Conservation (phyloP, 2,888 invertebrate genomes). For the Phengaris alcon region DNA sequence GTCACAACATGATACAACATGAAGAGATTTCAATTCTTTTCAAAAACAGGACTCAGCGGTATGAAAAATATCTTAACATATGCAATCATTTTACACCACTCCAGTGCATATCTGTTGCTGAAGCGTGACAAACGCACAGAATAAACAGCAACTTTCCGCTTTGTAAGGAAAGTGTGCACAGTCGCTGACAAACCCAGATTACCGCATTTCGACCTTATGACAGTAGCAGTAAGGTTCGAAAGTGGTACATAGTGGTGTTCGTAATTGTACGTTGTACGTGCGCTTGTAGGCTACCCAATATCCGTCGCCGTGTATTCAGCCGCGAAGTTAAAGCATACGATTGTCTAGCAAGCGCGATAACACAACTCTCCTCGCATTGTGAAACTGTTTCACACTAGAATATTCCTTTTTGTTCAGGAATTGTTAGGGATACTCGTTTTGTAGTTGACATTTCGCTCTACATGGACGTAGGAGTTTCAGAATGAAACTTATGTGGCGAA, state of each 20-base stretch:
- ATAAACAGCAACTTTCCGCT: conserved; percentile 58
- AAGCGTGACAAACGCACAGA: conserved; percentile 28
- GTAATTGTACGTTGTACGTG: conserved; percentile 43
- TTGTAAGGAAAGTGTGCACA: conserved; percentile 66
- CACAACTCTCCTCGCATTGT: conserved; percentile 53
- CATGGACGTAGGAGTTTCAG: conserved; percentile 41
- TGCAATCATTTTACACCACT: conserved; percentile 21
- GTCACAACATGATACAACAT: not conserved
- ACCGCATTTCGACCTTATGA: not conserved
- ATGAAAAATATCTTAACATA: conserved; percentile 15
- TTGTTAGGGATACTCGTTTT: conserved; percentile 12
- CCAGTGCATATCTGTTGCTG: conserved; percentile 20
- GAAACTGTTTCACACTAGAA: conserved; percentile 40
- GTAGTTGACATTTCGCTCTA: conserved; percentile 7
- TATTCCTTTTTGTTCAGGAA: conserved; percentile 12
- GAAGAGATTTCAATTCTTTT: not conserved
- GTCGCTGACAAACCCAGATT: not conserved
- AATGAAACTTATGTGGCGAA: not conserved
- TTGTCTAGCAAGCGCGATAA: conserved; percentile 52
- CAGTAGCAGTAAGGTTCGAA: not conserved
- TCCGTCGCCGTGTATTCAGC: conserved; percentile 51
- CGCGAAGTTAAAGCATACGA: conserved; percentile 41
- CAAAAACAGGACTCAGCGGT: conserved; percentile 5
- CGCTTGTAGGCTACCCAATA: conserved; percentile 60
- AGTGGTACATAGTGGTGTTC: not conserved